Evolutionary conservation across 2,113 vertebrate genomes (phyloP).

Genomic region (Tragelaphus imberbis): DNA sequence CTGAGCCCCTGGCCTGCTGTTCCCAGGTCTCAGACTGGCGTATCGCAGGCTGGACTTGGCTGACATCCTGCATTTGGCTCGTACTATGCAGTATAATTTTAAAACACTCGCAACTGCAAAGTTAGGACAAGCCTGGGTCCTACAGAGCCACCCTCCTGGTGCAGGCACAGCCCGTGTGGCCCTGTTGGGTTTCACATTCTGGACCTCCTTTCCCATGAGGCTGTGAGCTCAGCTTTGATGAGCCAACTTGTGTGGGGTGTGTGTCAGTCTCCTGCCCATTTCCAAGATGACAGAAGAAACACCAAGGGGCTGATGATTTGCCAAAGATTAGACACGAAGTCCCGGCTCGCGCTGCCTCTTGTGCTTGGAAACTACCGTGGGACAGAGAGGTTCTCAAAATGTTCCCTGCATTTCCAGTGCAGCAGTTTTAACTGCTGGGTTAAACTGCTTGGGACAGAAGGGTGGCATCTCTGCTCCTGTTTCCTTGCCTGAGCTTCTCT

Average conservation of each 20-base stretch:
- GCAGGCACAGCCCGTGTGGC: fast-evolving
- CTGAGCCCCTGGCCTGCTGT: neutral
- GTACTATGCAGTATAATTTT: fast-evolving
- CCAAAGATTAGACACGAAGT: neutral
- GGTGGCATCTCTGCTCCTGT: neutral
- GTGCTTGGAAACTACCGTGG: neutral
- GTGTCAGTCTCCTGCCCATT: neutral
- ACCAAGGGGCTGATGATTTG: fast-evolving
- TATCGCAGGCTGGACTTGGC: fast-evolving
- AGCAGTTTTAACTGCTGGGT: neutral
- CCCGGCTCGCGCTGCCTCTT: neutral
- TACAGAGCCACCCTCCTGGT: neutral
- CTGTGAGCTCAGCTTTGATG: neutral
- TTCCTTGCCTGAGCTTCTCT: neutral
- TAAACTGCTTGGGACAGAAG: fast-evolving
- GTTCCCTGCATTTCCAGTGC: neutral
- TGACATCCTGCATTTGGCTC: neutral
- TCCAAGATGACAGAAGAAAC: neutral
- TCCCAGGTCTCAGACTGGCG: neutral
- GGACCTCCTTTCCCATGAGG: neutral
- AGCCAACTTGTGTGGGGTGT: fast-evolving
- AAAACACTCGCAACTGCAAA: neutral
- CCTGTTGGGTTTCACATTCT: neutral
- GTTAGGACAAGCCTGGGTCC: neutral
- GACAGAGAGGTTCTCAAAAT: neutral